Conservation (phyloP, 2,113 vertebrate genomes). For the Zosterops pallidus region DNA sequence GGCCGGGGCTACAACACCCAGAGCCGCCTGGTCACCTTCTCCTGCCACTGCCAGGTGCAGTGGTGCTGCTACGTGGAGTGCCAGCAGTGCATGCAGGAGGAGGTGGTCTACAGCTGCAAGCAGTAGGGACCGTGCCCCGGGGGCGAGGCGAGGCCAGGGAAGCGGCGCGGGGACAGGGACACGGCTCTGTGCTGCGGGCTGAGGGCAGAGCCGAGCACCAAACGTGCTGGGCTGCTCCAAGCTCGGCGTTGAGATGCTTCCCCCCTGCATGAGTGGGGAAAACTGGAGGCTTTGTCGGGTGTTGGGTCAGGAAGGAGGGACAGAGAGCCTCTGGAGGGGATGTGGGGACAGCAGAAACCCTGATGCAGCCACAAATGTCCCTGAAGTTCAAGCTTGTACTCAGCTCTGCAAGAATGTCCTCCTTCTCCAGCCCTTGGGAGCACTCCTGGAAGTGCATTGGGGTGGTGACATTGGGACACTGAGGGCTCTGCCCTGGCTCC, state of each 20-base stretch:
- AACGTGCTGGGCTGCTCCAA: background rate
- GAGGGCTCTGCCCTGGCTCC: background rate
- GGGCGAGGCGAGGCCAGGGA: background rate
- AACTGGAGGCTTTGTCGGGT: background rate
- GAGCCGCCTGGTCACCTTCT: conserved; percentile 88
- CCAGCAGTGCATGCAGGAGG: conserved; percentile 91
- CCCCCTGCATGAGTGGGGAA: background rate
- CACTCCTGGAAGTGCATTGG: background rate
- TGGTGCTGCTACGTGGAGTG: conserved; percentile 99
- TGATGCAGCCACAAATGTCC: background rate
- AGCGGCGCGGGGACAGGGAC: background rate
- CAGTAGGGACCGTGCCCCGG: conserved; percentile 61
- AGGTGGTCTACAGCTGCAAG: conserved; percentile 95
- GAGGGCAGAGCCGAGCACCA: background rate
- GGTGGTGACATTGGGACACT: background rate
- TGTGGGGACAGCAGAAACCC: background rate
- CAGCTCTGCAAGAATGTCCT: background rate
- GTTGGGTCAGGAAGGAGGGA: background rate
- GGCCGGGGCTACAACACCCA: conserved; percentile 96
- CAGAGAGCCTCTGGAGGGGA: background rate
- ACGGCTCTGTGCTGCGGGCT: background rate
- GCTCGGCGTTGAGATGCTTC: background rate
- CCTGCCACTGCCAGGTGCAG: conserved; percentile 96
- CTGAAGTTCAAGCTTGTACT: background rate
- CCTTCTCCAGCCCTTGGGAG: background rate